Percentiles rank a stretch among this genome's conserved stretches.
These are phyloP conservation scores for Pseudolaguvia tuberculata DNA, from an alignment of 2,113 vertebrate genomes.

Conservation along the genomic window DNA sequence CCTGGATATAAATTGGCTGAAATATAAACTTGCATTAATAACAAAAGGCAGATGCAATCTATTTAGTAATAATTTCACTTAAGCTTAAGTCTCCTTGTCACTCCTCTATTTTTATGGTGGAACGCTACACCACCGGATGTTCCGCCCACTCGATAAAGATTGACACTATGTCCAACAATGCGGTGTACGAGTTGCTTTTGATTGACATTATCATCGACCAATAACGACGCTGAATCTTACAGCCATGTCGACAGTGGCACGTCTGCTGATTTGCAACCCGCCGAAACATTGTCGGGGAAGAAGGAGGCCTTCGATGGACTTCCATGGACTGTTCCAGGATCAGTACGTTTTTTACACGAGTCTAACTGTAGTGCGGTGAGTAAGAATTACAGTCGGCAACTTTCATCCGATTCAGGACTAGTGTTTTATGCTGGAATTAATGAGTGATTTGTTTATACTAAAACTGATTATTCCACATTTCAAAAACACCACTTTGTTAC, in stretches of 20 bases:
- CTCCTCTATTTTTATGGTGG: slow-evolving; percentile 9
- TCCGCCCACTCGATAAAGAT: slow-evolving; percentile 18
- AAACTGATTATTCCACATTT: slow-evolving; percentile 39
- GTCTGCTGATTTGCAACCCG: slow-evolving; percentile 71
- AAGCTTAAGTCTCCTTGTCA: background rate
- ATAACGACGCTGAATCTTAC: slow-evolving; percentile 14
- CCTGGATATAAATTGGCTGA: too few relatives aligned
- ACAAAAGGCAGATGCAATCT: too few relatives aligned
- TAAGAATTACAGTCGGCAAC: slow-evolving; percentile 58
- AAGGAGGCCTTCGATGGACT: slow-evolving; percentile 62
- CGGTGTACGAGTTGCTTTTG: background rate
- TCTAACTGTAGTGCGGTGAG: slow-evolving; percentile 58
- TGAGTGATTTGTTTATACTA: slow-evolving; percentile 1
- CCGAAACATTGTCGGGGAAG: slow-evolving; percentile 59
- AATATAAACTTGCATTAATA: background rate
- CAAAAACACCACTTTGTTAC: slow-evolving; percentile 29
- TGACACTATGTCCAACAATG: slow-evolving; percentile 4
- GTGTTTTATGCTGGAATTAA: background rate
- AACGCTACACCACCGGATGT: slow-evolving; percentile 39
- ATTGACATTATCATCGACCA: slow-evolving; percentile 32
- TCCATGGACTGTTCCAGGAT: slow-evolving; percentile 73
- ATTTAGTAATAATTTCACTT: background rate
- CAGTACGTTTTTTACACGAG: slow-evolving; percentile 59
- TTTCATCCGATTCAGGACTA: slow-evolving; percentile 45
- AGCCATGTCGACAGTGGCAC: slow-evolving; percentile 44